Base-by-base conservation (phyloP, 2,113 vertebrate species). In the Microtus richardsoni region DNA sequence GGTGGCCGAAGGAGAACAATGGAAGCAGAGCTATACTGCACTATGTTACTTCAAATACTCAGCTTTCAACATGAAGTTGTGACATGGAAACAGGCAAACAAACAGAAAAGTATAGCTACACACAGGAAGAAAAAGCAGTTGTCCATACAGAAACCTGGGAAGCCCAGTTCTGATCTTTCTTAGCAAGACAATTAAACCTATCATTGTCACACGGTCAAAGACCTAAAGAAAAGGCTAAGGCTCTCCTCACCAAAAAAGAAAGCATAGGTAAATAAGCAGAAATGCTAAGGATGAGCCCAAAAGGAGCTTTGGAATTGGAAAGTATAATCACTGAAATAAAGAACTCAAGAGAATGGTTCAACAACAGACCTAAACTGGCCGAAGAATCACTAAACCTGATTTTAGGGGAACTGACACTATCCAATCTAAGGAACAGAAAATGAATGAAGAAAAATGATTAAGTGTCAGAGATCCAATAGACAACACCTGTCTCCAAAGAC, bases 151-250 rank as follows among this genome's bases (percentile, higher is more conserved):
- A 87, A 87, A 95, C 21, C 0, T 17, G 89, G 36, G 78, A 62
- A 89, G 39, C 13, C 17, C 13, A 88, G n/a, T 26, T 39, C 52
- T 87, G 39, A 2, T 60, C 28, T 93, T 73, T 80, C 33, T 54
- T 39, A 52, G 44, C 10, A 92, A 89, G 88, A 28, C 39, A 11
- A 71, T 92, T 60, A 73, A 88, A 58, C n/a, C 80, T 58, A 71
- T 30, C 62, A 41, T 47, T 90, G 54, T 2, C 77, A 91, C n/a
- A 85, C 44, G 41, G 74, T 64, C 21, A 64, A 95, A 94, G n/a
- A 80, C 54, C 44, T 93, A 77, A 91, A 93, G 54, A 92, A 94
- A 94, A 92, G 66, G 9, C 39, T 70, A 49, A 92, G 94, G 19
- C 70, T 89, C 90, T 93, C 93, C 75, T 94, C 28, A 41, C 6